phyloP scores from a whole-genome alignment of 1,140 invertebrate species.

The Cheumatopsyche charites region DNA sequence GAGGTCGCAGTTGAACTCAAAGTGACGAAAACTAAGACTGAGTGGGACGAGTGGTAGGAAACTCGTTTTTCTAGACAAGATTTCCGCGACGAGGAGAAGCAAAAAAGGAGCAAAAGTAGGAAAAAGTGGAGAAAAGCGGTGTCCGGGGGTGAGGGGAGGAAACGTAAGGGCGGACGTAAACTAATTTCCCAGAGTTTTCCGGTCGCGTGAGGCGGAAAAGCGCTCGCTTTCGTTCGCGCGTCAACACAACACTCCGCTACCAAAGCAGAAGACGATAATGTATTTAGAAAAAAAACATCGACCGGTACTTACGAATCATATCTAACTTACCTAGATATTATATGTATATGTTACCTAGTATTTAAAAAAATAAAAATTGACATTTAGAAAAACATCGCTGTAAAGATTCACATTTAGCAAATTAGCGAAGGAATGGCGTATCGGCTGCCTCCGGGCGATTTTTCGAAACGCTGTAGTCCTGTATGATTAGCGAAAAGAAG shows the following conservation, averaged over 20 bases:
- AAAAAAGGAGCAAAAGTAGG: constrained; percentile 11
- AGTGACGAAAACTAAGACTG: no score
- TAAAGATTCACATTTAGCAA: no score
- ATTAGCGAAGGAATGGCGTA: neutral
- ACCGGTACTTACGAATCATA: no score
- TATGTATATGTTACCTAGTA: no score
- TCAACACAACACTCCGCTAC: neutral
- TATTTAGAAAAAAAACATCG: constrained; percentile 29
- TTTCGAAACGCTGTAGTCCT: neutral
- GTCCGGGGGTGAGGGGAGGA: neutral
- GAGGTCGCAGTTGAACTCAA: no score
- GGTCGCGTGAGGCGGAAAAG: constrained; percentile 29
- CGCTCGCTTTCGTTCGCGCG: neutral
- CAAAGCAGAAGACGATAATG: constrained; percentile 30
- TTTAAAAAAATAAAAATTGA: no score
- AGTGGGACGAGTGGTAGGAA: neutral
- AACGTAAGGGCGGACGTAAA: constrained; percentile 27
- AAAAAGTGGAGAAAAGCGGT: constrained; percentile 8
- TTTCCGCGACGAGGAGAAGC: neutral
- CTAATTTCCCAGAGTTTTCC: constrained; percentile 34
- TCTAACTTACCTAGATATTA: no score
- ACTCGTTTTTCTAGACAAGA: constrained; percentile 8
- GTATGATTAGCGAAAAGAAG: neutral
- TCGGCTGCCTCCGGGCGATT: neutral
- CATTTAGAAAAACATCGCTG: no score